Base-by-base conservation (phyloP, 1,140 invertebrate genomes). In the Procambarus virginalis region DNA sequence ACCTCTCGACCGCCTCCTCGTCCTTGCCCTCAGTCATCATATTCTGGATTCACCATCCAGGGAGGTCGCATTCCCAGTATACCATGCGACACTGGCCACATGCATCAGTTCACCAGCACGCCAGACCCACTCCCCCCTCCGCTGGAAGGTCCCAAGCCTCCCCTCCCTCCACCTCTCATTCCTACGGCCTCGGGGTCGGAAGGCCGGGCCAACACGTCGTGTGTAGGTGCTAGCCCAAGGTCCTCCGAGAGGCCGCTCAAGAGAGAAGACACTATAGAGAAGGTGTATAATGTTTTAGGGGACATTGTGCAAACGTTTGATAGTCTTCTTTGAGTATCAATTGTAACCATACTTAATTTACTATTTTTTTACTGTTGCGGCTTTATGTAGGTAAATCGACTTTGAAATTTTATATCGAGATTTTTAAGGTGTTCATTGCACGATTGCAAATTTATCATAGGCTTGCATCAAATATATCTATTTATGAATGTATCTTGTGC, bases 31-130 rank as follows among this genome's bases (percentile, higher is more conserved):
- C 51, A 93, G 58, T 93, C 95, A 45, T 94, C 95, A 92, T 96
- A 96, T 93, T 94, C 96, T 76, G 96, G 96, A 2, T 96, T 96
- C 92, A 96, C 96, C 5, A 95, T 95, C 87, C 95, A 96, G 93
- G 95, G 95, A 78, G 95, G 95, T 91, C 95, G 95, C 90, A 96
- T 97, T 93, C 96, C 96, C 14, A 96, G 95, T 48, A 96, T 97
- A 93, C 96, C 96, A 8, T 97, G 96, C 93, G 96, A 95, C 84
- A 96, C 96, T 6, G 96, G 96, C 5, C 95, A 96, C 89, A 93
- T 94, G 80, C 85, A 76, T 45, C 51, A 51, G 3, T 73, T 86
- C 34, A 46, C 70, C 22, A 60, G n/a, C 8, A 73, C 73, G 45
- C 68, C 49, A n/a, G 89, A 90, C 34, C 89, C 89, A 46, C 89